Conservation (phyloP, 53 echinoderm and acorn worm species). For the Paelopatides confundens region DNA sequence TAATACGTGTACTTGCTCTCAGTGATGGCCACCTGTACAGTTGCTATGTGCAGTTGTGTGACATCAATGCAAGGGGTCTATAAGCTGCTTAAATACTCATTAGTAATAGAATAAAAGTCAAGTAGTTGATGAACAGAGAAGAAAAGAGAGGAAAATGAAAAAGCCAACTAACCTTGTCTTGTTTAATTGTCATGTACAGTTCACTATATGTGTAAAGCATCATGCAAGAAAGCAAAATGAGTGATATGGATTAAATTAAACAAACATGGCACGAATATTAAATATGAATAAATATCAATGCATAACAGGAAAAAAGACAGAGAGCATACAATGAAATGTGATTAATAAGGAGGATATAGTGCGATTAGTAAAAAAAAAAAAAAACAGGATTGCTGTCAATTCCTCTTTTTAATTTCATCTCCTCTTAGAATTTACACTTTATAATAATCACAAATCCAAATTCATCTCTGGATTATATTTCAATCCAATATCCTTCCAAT, state of each 20-base stretch:
- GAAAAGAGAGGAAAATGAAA: not conserved
- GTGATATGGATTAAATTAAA: not conserved
- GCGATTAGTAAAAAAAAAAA: not conserved
- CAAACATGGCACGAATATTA: not conserved
- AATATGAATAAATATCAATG: not conserved
- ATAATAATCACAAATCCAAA: too few relatives aligned
- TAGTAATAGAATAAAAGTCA: too few relatives aligned
- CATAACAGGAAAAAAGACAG: not conserved
- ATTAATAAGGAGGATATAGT: not conserved
- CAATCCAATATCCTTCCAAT: too few relatives aligned
- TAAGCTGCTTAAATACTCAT: too few relatives aligned
- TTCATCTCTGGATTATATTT: too few relatives aligned
- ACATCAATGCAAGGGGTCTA: too few relatives aligned
- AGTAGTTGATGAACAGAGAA: not conserved
- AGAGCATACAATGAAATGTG: not conserved
- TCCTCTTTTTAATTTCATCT: too few relatives aligned
- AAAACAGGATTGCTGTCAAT: not conserved
- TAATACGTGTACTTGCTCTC: too few relatives aligned
- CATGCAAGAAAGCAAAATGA: slow-evolving; percentile 35
- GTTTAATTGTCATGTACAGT: slow-evolving; percentile 37
- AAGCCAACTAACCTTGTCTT: slow-evolving; percentile 24
- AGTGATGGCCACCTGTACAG: too few relatives aligned
- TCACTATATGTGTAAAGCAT: slow-evolving; percentile 31
- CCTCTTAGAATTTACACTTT: too few relatives aligned
- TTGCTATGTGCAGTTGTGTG: too few relatives aligned